A percentile compares a stretch with the other conserved stretches of the same genome.
phyloP scores from a whole-genome alignment of 2,888 invertebrate genomes.

The Drosophila atripex region DNA sequence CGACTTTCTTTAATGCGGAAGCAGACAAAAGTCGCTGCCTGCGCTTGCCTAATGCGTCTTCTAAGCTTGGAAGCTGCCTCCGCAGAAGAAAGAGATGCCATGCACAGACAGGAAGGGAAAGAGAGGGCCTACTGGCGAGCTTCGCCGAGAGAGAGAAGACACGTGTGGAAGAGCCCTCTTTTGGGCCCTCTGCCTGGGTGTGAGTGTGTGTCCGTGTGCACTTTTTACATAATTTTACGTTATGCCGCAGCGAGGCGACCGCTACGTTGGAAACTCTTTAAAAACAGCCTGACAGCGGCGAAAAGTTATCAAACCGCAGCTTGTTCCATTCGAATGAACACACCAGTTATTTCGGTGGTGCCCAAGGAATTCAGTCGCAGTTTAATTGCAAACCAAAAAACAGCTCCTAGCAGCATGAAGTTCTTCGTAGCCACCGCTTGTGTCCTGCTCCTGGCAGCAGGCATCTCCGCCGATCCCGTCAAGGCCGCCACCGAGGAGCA shows the following conservation, averaged over 20 bases:
- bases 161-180: slow-evolving; percentile 39
- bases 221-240: slow-evolving; percentile 77
- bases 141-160: slow-evolving; percentile 15
- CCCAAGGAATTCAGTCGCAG: slow-evolving; percentile 62
- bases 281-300: slow-evolving; percentile 84
- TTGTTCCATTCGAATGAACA: slow-evolving; percentile 84
- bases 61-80: slow-evolving; percentile 47
- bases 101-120: slow-evolving; percentile 4
- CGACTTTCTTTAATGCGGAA: slow-evolving; percentile 74
- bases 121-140: slow-evolving; percentile 4
- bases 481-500: slow-evolving; percentile 68
- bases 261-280: slow-evolving; percentile 83
- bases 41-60: slow-evolving; percentile 57
- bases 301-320: slow-evolving; percentile 84
- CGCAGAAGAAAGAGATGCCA: slow-evolving; percentile 1
- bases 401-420: slow-evolving; percentile 76
- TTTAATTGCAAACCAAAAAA: slow-evolving; percentile 49
- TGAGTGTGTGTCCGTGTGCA: slow-evolving; percentile 49
- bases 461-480: slow-evolving; percentile 80
- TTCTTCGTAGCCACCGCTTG: slow-evolving; percentile 80
- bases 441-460: slow-evolving; percentile 81
- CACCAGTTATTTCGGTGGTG: slow-evolving; percentile 83
- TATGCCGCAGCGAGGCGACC: slow-evolving; percentile 68
- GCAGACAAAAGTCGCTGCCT: slow-evolving; percentile 61
- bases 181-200: slow-evolving; percentile 26